Conservation (phyloP, 2,797 vertebrate genomes). For the Lepus oiostolus region DNA sequence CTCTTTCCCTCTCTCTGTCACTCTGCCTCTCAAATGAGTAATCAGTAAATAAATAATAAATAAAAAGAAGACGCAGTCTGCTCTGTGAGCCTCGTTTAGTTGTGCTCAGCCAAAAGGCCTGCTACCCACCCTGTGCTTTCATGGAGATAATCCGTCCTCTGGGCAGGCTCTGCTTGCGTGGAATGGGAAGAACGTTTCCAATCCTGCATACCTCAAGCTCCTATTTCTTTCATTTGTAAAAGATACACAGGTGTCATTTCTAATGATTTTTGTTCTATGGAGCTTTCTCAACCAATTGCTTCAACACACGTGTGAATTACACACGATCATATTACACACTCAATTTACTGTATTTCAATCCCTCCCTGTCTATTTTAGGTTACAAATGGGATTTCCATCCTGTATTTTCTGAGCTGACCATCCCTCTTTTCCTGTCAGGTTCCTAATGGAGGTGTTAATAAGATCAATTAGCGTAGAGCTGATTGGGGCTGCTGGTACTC, state of each 20-base stretch:
- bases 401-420: not conserved
- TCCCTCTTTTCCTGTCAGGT: not conserved
- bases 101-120: not conserved
- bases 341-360: constrained; percentile 21
- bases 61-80: too few relatives aligned
- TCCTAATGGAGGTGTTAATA: not conserved
- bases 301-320: not conserved
- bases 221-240: not conserved
- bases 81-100: not conserved
- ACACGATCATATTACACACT: not conserved
- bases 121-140: not conserved
- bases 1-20: too few relatives aligned
- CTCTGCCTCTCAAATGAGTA: too few relatives aligned
- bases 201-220: not conserved
- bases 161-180: not conserved
- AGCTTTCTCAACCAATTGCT: not conserved
- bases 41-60: too few relatives aligned
- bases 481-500: not conserved
- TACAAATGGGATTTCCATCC: not conserved
- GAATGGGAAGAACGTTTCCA: not conserved
- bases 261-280: not conserved
- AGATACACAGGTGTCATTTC: not conserved
- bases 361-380: not conserved
- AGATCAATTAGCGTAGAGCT: not conserved
- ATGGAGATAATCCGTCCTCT: not conserved